A percentile compares a stretch with the other conserved stretches of the same genome.
Evolutionary conservation across 2,888 invertebrate genomes (phyloP).

Genomic region (Drosophila affinis): DNA sequence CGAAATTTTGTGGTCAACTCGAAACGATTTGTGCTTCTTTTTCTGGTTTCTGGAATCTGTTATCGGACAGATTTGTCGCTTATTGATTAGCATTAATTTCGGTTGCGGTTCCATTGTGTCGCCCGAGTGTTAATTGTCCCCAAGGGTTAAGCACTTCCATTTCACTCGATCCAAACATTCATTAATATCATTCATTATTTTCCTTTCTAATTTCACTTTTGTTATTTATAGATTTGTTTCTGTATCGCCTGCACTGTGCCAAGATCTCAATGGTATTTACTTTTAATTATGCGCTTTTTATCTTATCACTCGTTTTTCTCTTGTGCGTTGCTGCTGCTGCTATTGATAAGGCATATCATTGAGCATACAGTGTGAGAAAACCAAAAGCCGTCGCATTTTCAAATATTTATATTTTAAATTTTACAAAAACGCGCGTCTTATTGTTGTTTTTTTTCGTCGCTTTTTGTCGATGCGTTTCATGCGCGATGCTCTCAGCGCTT

Average conservation of each 20-base stretch:
- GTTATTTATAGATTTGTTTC: constrained; percentile 29
- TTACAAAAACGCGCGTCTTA: constrained; percentile 35
- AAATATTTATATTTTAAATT: constrained; percentile 28
- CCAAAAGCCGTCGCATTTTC: constrained; percentile 44
- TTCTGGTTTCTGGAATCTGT: not conserved
- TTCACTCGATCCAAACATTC: constrained; percentile 6
- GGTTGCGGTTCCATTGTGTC: constrained; percentile 2
- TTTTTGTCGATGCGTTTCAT: constrained; percentile 24
- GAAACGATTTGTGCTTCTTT: not conserved
- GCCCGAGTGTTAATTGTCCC: constrained; percentile 28
- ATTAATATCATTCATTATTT: constrained; percentile 13
- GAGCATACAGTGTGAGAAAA: constrained; percentile 22
- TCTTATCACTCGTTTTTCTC: constrained; percentile 33
- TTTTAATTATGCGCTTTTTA: constrained; percentile 48
- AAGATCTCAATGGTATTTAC: constrained; percentile 17
- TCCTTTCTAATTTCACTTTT: constrained; percentile 34
- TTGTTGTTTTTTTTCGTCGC: not conserved
- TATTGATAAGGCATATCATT: constrained; percentile 17
- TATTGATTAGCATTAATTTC: constrained; percentile 33
- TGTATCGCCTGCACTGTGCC: constrained; percentile 25
- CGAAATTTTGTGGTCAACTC: constrained; percentile 8
- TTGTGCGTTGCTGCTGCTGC: constrained; percentile 9
- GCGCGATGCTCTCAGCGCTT: constrained; percentile 43
- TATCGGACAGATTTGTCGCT: not conserved
- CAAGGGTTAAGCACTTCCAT: constrained; percentile 33